These are phyloP conservation scores for Linnaemya tessellans DNA, from an alignment of 2,888 invertebrate genomes.

Conservation along the genomic window DNA sequence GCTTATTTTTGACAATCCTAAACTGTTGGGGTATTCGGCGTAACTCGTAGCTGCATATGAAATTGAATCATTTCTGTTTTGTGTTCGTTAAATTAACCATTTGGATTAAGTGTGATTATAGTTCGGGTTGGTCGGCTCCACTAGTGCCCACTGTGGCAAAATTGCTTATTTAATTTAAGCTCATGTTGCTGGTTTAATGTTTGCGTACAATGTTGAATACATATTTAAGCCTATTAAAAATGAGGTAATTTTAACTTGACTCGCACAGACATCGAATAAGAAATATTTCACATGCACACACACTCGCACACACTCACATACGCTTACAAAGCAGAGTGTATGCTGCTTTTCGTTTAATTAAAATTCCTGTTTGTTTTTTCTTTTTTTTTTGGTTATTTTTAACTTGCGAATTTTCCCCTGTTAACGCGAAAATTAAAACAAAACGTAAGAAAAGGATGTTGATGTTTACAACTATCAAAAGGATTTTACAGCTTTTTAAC, in stretches of 20 bases:
- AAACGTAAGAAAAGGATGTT: slow-evolving; percentile 50
- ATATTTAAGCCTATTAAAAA: neutral
- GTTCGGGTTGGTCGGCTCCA: too few species aligned
- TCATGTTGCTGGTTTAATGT: too few species aligned
- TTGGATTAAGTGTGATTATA: too few species aligned
- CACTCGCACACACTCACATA: neutral
- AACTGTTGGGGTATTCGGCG: too few species aligned
- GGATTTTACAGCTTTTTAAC: slow-evolving; percentile 49
- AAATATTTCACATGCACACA: neutral
- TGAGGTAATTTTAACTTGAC: slow-evolving; percentile 27
- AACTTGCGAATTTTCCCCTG: slow-evolving; percentile 16
- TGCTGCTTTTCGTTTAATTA: slow-evolving; percentile 55
- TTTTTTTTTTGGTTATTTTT: neutral
- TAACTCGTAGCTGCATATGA: too few species aligned
- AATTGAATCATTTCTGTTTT: too few species aligned
- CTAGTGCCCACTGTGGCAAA: too few species aligned
- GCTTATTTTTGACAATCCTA: too few species aligned
- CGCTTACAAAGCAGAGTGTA: neutral
- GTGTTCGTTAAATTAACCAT: too few species aligned
- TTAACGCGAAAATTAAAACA: slow-evolving; percentile 34
- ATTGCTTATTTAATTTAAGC: too few species aligned
- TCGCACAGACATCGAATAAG: slow-evolving; percentile 19
- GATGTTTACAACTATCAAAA: slow-evolving; percentile 49
- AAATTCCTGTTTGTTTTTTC: slow-evolving; percentile 46
- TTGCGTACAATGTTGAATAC: too few species aligned